Evolutionary conservation across 2,888 invertebrate genomes (phyloP), one percentile per base, ranked within the genome.

Genomic region (Hermaeophaga mercurialis): DNA sequence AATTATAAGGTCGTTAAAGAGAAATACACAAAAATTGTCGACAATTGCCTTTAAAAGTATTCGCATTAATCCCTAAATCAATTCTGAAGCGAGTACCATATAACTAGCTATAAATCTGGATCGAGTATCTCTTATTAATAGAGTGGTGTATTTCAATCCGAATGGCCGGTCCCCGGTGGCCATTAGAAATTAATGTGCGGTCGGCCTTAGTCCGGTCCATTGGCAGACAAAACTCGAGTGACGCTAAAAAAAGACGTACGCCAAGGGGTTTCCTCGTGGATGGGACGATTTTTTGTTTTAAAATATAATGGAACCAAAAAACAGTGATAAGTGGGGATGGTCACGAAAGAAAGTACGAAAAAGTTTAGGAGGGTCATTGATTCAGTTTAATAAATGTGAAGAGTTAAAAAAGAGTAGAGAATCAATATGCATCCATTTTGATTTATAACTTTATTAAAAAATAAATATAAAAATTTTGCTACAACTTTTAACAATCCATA

Each of bases 101-200:
- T 47, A 47, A 34, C 47, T 47, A 34, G 47, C 47, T 22, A 47
- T 47, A 47, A 47, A 47, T 47, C 22, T 14, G 47, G 45, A 19
- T 64, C 57, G 59, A 63, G 66, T 63, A 66, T 66, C 65, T 67
- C 64, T 67, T 67, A 67, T 67, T 67, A 67, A 66, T 66, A 64
- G 65, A 63, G 62, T 60, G 65, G 65, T 67, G 64, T 67, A 63
- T 66, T 66, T 64, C 67, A 67, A 62, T 66, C 64, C 65, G 50
- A 64, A 57, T 58, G 57, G 34, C 45, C 45, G 47, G 52, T 64
- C 65, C 58, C 65, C 49, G 33, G 65, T 54, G 66, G 62, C 36
- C 58, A 59, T 63, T 58, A 66, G 62, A 64, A 66, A 67, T 67
- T 66, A 66, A 67, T 67, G 67, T 65, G 66, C 62, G 65, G 65